Base-by-base conservation (phyloP, 1,140 invertebrate genomes). In the Drosophila serrata region DNA sequence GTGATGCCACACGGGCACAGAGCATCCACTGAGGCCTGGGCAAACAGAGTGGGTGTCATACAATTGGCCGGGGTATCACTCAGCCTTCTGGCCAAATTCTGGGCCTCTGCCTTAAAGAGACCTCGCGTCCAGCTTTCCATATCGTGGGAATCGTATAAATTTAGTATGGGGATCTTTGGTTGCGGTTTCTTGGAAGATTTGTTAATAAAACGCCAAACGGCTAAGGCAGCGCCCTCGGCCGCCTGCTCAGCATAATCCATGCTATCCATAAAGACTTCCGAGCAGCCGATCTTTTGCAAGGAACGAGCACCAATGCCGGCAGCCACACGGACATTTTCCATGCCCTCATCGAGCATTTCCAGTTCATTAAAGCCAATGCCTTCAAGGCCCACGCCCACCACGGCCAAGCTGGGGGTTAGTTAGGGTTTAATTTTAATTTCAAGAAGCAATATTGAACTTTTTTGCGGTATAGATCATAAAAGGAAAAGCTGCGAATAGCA, bases 11-110 rank as follows among this genome's bases (percentile, higher is more conserved):
- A 94, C 0, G 93, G 93, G 43, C 93, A 93, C 58, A 94, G 46
- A 0, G 93, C 93, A 60, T 94, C 93, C 15, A 94, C 93, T 0
- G 94, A 87, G 13, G 75, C 90, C 78, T 97, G 93, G 6, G 96
- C 95, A 93, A 98, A 98, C 49, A 95, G 94, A 0, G 95, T 96
- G 6, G 98, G 98, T 6, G 97, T 98, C 94, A 98, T 95, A 48
- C 95, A 91, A 93, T 98, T 99, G 0, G 97, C 95, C 1, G 98
- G 97, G 15, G 95, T 95, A 90, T 99, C 97, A 81, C 95, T 95
- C 3, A 98, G 92, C 12, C 81, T 56, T 17, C 97, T 93, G 2
- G 97, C 96, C 85, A 97, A 94, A 92, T 98, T 98, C 93, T 99
- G 98, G 0, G 96, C 95, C 48, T 96, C 94, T 0, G 96, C 97